Conservation (phyloP, 1,140 invertebrate species). For the Drosophila rufa region DNA sequence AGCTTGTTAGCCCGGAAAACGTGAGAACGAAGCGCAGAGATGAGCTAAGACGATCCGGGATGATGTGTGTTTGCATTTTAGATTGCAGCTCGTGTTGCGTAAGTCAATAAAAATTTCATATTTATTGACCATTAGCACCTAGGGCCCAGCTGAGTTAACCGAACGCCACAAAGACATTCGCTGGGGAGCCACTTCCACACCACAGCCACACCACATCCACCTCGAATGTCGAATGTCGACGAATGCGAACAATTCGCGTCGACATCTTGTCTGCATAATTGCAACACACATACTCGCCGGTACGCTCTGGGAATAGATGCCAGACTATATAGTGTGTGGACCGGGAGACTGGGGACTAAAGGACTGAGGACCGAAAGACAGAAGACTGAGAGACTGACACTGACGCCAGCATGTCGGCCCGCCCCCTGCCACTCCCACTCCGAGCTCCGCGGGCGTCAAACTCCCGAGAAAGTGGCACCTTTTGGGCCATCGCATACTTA, state of each 20-base stretch:
- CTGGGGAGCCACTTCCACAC: slow-evolving; percentile 11
- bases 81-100: slow-evolving; percentile 71
- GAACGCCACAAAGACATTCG: slow-evolving; percentile 1
- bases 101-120: slow-evolving; percentile 80
- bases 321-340: slow-evolving; percentile 26
- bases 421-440: slow-evolving; percentile 13
- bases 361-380: slow-evolving; percentile 1
- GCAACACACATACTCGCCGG: slow-evolving; percentile 69
- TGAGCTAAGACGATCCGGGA: slow-evolving; percentile 37
- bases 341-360: slow-evolving; percentile 12
- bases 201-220: slow-evolving; percentile 7
- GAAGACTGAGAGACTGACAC: slow-evolving; percentile 58
- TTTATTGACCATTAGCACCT: slow-evolving; percentile 83
- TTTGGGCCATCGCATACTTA: slow-evolving; percentile 73
- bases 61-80: slow-evolving; percentile 73
- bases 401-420: slow-evolving; percentile 74
- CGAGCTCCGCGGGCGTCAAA: slow-evolving; percentile 53
- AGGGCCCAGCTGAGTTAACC: slow-evolving; percentile 62
- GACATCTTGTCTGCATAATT: slow-evolving; percentile 85
- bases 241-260: slow-evolving; percentile 81
- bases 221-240: slow-evolving; percentile 37
- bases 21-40: slow-evolving; percentile 53
- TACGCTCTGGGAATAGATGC: slow-evolving; percentile 45
- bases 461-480: slow-evolving; percentile 70
- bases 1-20: slow-evolving; percentile 74